Evolutionary conservation across 2,113 vertebrate species (phyloP), one percentile per base, ranked within the genome.

Genomic region (Orientallactaga bullata): DNA sequence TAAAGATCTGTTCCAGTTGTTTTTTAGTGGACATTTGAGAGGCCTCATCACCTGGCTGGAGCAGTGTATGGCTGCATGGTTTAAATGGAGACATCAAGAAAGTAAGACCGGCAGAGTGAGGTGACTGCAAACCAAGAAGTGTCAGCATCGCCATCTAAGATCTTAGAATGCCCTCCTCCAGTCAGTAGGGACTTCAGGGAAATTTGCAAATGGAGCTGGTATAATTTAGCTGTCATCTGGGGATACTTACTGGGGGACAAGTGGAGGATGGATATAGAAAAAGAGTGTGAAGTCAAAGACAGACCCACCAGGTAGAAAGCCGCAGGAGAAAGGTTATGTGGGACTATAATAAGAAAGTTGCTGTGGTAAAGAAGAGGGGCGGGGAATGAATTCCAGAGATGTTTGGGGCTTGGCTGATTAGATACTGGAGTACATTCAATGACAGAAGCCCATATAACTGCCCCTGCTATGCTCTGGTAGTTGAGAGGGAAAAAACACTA

Each of bases 381-480:
- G 23, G 26, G 8, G 23, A 16, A 47, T 37, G 66, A 26, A 90
- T 95, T 95, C 77, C 66, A 85, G 72, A 71, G n/a, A 83, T 16
- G 51, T 68, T 80, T 26, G 87, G 32, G 47, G 42, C 63, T 47
- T 6, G 13, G 42, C 81, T 72, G 60, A 71, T 91, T 89, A 95
- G 65, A 91, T 65, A 55, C 13, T 47, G 32, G 58, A 15, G n/a
- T 65, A 1, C 2, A 12, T 9, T 21, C 3, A 58, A 55, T 79
- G 66, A 83, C 35, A 28, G 42, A 93, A 47, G 32, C 20, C 30
- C 11, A 10, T 16, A 5, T 42, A 39, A 81, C 9, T 72, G 55
- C 20, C 16, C 15, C 1, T 35, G 66, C 61, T 65, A n/a, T 78
- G 55, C 51, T 37, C 30, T 76, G 37, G 79, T 17, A 32, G 15